phyloP scores from a whole-genome alignment of 2,797 vertebrate genomes.

The Morelia viridis region DNA sequence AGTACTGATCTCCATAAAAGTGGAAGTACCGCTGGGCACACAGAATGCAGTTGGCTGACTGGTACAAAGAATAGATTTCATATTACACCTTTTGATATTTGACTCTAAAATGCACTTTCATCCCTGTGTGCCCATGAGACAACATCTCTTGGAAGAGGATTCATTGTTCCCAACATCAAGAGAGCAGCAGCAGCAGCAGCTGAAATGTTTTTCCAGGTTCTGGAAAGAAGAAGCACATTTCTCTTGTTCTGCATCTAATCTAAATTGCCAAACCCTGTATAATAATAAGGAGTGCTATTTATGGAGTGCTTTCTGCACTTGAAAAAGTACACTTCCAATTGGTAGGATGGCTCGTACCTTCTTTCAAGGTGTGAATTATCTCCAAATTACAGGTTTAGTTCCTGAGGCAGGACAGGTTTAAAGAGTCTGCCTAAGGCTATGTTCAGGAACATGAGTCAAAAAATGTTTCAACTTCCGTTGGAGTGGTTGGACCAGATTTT shows the following conservation, averaged over 20 bases:
- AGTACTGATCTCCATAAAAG: background rate
- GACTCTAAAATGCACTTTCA: constrained; percentile 6
- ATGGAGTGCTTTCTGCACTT: background rate
- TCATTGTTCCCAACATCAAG: constrained; percentile 22
- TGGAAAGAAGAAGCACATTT: background rate
- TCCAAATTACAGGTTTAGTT: constrained; percentile 46
- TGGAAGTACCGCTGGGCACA: background rate
- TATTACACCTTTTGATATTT: constrained; percentile 24
- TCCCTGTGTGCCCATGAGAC: background rate
- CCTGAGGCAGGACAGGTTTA: constrained; percentile 30
- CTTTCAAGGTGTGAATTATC: constrained; percentile 26
- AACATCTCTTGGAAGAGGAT: constrained; percentile 18
- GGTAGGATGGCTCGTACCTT: background rate
- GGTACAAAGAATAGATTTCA: background rate
- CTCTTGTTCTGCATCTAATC: constrained; percentile 12
- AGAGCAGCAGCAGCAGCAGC: constrained; percentile 18
- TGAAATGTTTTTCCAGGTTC: constrained; percentile 12
- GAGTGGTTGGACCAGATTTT: constrained; percentile 43
- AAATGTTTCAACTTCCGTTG: constrained; percentile 56
- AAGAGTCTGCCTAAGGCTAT: constrained; percentile 23
- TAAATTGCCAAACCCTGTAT: constrained; percentile 1
- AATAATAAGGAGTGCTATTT: background rate
- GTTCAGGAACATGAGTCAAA: constrained; percentile 59
- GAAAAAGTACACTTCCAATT: background rate
- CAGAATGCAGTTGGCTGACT: background rate